Conservation (phyloP, 2,797 vertebrate species). For the Mus minutoides region DNA sequence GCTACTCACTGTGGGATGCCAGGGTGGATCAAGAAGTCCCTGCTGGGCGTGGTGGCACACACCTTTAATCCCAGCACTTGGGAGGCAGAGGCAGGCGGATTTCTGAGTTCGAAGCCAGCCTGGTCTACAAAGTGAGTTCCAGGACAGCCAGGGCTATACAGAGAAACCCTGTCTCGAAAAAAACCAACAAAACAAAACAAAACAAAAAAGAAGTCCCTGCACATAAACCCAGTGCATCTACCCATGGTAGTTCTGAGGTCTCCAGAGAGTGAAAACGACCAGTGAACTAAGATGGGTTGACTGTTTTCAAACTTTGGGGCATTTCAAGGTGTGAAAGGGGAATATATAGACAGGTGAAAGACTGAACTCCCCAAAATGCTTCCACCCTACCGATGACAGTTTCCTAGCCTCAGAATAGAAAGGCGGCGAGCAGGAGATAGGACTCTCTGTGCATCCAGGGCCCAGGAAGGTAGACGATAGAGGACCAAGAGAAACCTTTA, state of each 20-base stretch:
- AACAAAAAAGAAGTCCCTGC: too few relatives aligned
- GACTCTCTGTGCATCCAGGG: not conserved
- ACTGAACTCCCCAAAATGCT: not conserved
- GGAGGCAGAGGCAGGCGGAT: too few relatives aligned
- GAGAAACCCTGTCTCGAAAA: too few relatives aligned
- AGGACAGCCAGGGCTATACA: too few relatives aligned
- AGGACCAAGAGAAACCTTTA: not conserved
- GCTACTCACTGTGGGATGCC: not conserved
- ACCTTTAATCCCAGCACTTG: too few relatives aligned
- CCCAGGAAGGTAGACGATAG: not conserved
- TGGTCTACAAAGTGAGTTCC: too few relatives aligned
- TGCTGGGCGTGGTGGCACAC: too few relatives aligned
- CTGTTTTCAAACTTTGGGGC: not conserved
- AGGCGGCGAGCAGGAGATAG: constrained; percentile 16
- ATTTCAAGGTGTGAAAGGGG: not conserved
- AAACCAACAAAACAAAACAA: too few relatives aligned
- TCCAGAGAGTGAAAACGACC: not conserved
- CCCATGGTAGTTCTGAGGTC: not conserved
- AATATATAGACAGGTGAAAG: not conserved
- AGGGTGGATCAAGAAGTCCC: not conserved
- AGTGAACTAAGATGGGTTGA: not conserved
- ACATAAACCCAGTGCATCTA: not conserved
- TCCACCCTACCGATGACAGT: rapidly evolving
- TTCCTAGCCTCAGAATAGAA: not conserved
- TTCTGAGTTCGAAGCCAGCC: too few relatives aligned